These are phyloP conservation scores for Prionace glauca DNA, from an alignment of 2,797 vertebrate species.

Conservation along the genomic window DNA sequence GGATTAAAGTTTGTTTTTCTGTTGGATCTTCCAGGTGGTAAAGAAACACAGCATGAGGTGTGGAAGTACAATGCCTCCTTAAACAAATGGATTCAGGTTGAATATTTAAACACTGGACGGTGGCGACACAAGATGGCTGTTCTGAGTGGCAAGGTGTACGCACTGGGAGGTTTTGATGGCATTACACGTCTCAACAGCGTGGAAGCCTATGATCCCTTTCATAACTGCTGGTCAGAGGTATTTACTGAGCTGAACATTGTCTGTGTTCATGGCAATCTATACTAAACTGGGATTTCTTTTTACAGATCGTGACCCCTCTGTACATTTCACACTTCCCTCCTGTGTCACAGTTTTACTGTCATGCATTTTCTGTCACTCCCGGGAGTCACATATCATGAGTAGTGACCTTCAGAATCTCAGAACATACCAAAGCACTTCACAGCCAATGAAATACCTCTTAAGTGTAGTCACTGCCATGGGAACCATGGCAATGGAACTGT, in stretches of 20 bases:
- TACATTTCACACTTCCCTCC: neutral
- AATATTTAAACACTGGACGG: constrained; percentile 72
- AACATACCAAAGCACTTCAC: neutral
- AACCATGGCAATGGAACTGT: neutral
- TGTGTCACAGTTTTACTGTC: neutral
- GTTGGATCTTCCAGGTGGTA: constrained; percentile 69
- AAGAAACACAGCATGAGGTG: constrained; percentile 87
- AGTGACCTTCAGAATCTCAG: neutral
- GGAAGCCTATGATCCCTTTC: constrained; percentile 88
- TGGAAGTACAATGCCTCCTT: constrained; percentile 96
- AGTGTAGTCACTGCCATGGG: neutral
- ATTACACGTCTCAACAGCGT: constrained; percentile 77
- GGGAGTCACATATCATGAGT: neutral
- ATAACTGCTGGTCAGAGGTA: constrained; percentile 93
- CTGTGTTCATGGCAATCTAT: neutral
- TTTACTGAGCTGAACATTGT: neutral
- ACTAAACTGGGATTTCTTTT: too few species aligned
- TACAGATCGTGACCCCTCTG: too few species aligned
- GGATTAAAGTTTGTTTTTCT: neutral
- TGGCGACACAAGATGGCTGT: constrained; percentile 98
- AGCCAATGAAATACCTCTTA: neutral
- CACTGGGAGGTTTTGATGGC: constrained; percentile 85
- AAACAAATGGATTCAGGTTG: constrained; percentile 95
- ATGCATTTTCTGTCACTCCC: neutral
- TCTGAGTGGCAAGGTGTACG: constrained; percentile 79